Base-by-base conservation (phyloP, 2,888 invertebrate genomes). In the Pyrgus malvae region DNA sequence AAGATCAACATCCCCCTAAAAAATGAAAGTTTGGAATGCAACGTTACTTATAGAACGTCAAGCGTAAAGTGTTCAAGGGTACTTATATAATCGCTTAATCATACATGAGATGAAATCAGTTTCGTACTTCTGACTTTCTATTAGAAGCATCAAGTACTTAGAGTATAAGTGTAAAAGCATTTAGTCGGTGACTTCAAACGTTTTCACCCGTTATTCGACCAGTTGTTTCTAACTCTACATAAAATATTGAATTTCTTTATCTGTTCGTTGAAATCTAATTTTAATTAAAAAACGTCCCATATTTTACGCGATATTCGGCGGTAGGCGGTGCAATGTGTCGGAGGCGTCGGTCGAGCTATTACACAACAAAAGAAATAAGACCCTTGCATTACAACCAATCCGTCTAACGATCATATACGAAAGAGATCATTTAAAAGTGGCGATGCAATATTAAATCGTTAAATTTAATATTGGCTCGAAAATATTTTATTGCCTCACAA, bases 281-380 rank as follows among this genome's bases (percentile, higher is more conserved):
- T 89, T 88, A 90, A 89, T 90, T 88, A 88, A 89, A 86, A 87
- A 79, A 78, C 81, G 84, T 86, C 88, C 88, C 83, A 89, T 89
- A 88, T 85, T 83, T 89, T 84, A 88, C 80, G 80, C 73, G 70
- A 74, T 80, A 83, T 88, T 89, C 85, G 87, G 80, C 71, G 75
- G 88, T 81, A 83, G 89, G 89, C 87, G 89, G 77, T 73, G 75
- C 85, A 76, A 74, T 68, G 72, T 66, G 75, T 73, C 74, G 72
- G 70, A 65, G 68, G 72, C 67, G 76, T 72, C 73, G 72, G 70
- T 63, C 67, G 73, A 73, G 69, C 73, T 67, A 66, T 66, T 59
- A 70, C 65, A 62, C 60, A 68, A 64, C 88, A 73, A 82, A 68
- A 62, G 63, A 70, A 74, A 59, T 46, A 57, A 69, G 86, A 79